A percentile compares a stretch with the other conserved stretches of the same genome.
These are phyloP conservation scores for Scaptomyza pallida DNA, from an alignment of 1,140 invertebrate species.

Conservation along the genomic window DNA sequence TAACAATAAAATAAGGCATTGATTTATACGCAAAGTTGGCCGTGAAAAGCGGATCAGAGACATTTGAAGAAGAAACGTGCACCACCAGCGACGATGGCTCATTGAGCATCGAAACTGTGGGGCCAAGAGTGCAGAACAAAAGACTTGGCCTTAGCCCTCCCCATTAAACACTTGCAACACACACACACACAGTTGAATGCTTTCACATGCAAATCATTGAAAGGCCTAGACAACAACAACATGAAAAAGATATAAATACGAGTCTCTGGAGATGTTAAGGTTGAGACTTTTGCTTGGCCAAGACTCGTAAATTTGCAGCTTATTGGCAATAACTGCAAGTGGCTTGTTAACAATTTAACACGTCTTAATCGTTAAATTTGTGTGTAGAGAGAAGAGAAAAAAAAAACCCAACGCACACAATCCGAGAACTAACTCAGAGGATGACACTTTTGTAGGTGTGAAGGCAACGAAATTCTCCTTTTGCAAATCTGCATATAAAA, in stretches of 20 bases:
- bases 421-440: conserved; percentile 32
- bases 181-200: conserved; percentile 10
- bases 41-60: conserved; percentile 16
- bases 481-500: conserved; percentile 57
- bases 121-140: conserved; percentile 17
- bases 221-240: conserved; percentile 38
- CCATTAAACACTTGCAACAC: conserved; percentile 29
- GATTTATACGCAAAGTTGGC: conserved; percentile 10
- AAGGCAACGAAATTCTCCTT: conserved; percentile 57
- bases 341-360: conserved; percentile 84
- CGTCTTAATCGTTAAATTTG: conserved; percentile 84
- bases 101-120: conserved; percentile 29
- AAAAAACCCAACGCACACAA: conserved; percentile 17
- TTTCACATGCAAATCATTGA: conserved; percentile 62
- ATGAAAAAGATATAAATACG: conserved; percentile 5
- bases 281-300: conserved; percentile 23
- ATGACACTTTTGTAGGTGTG: conserved; percentile 84
- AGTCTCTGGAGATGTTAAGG: conserved; percentile 6
- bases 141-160: not conserved
- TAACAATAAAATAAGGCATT: too few species aligned
- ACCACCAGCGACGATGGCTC: conserved; percentile 28
- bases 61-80: conserved; percentile 12
- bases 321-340: conserved; percentile 84
- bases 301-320: conserved; percentile 83
- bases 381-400: conserved; percentile 44